phyloP scores from a whole-genome alignment of 2,113 vertebrate genomes.

The Ivindomyrus marchei region DNA sequence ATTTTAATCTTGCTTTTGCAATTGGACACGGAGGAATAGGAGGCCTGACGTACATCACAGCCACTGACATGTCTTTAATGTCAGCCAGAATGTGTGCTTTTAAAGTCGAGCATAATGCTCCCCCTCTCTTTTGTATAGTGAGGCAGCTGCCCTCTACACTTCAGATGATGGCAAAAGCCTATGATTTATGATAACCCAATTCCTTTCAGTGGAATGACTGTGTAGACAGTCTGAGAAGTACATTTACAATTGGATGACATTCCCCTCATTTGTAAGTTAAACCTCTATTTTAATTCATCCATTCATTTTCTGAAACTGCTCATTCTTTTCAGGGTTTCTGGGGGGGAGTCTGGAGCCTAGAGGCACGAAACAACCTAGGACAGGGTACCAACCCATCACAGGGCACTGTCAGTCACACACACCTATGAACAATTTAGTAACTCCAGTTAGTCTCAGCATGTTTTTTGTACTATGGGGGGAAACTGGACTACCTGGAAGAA shows the following conservation, averaged over 20 bases:
- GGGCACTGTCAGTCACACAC: too few species aligned
- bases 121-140: not conserved
- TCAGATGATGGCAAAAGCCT: not conserved
- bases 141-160: not conserved
- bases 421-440: too few species aligned
- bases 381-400: too few species aligned
- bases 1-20: not conserved
- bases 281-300: not conserved
- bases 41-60: not conserved
- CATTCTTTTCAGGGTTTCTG: too few species aligned
- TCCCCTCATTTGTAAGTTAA: not conserved
- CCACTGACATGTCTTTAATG: slow-evolving; percentile 21
- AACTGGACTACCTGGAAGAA: too few species aligned
- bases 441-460: too few species aligned
- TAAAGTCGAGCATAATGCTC: slow-evolving; percentile 23
- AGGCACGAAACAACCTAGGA: too few species aligned
- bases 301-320: too few species aligned
- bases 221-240: not conserved
- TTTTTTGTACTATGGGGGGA: too few species aligned
- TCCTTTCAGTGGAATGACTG: not conserved
- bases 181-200: slow-evolving; percentile 6
- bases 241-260: not conserved
- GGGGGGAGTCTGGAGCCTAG: too few species aligned
- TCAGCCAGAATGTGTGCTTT: slow-evolving; percentile 13
- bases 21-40: not conserved